Percentiles rank a stretch among this genome's conserved stretches.
These are phyloP conservation scores for Podilymbus podiceps DNA, from an alignment of 2,113 vertebrate genomes.

Conservation along the genomic window DNA sequence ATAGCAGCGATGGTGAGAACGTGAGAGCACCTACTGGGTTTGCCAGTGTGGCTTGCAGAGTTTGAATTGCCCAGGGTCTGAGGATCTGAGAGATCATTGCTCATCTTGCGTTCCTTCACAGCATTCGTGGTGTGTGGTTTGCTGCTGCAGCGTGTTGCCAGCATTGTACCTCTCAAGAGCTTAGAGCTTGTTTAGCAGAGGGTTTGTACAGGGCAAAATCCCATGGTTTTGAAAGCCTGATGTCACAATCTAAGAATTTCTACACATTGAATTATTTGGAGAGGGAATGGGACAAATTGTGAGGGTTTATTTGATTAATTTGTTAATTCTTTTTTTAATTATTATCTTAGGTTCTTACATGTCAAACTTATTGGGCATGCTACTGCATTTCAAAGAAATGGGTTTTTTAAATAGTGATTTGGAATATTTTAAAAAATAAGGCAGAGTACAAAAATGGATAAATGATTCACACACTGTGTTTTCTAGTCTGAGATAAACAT, in stretches of 20 bases:
- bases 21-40: background rate
- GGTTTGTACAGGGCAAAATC: background rate
- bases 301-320: background rate
- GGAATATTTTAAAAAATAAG: background rate
- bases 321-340: background rate
- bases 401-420: background rate
- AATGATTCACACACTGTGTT: background rate
- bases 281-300: background rate
- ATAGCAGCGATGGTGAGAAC: background rate
- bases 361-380: background rate
- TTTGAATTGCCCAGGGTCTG: background rate
- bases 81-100: background rate
- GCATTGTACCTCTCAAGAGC: background rate
- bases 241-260: background rate
- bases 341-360: background rate
- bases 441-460: background rate
- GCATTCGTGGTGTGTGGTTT: background rate
- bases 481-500: conserved; percentile 32
- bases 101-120: background rate
- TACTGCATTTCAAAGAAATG: background rate
- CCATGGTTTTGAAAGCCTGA: background rate
- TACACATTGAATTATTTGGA: background rate
- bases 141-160: background rate
- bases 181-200: background rate
- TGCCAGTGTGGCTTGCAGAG: background rate